Evolutionary conservation across 2,888 invertebrate species (phyloP).

Genomic region (Copidosoma aretas): DNA sequence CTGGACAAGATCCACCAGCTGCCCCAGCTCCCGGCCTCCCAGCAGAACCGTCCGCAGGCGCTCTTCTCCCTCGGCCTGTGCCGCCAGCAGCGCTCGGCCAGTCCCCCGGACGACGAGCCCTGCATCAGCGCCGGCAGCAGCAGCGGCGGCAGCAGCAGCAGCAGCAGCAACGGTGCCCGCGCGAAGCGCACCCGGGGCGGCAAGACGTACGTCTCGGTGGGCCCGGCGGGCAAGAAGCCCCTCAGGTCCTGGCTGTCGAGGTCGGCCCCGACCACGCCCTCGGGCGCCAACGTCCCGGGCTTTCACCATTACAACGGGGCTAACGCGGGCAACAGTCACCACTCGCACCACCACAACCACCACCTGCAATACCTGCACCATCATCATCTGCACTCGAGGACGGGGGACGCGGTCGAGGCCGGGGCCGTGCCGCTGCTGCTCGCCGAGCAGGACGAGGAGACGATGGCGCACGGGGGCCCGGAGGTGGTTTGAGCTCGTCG

Average conservation of each 20-base stretch:
- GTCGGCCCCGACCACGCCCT: conserved; percentile 83
- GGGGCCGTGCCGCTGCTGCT: conserved; percentile 57
- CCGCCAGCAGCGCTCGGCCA: conserved; percentile 38
- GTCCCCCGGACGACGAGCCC: conserved; percentile 37
- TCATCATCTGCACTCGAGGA: conserved; percentile 11
- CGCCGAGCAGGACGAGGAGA: conserved; percentile 58
- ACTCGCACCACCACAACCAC: conserved; percentile 28
- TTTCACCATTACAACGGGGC: conserved; percentile 56
- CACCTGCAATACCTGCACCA: conserved; percentile 27
- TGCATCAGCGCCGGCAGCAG: neutral
- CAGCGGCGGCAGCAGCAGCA: neutral
- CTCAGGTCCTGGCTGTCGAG: conserved; percentile 71
- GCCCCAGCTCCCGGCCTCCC: conserved; percentile 64
- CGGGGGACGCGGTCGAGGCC: conserved; percentile 51
- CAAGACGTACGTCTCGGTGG: conserved; percentile 64
- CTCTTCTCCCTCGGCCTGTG: conserved; percentile 47
- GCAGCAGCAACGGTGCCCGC: conserved; percentile 49
- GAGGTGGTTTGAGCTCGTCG: conserved; percentile 26
- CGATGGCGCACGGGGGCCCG: conserved; percentile 43
- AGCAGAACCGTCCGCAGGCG: conserved; percentile 52
- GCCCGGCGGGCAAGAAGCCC: conserved; percentile 45
- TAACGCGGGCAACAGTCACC: conserved; percentile 35
- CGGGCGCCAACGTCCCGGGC: conserved; percentile 67
- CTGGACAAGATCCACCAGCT: conserved; percentile 76
- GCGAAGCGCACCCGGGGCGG: conserved; percentile 59